Evolutionary conservation across 2,113 vertebrate species (phyloP), one percentile per base, ranked within the genome.

Genomic region (Sminthopsis crassicaudata): DNA sequence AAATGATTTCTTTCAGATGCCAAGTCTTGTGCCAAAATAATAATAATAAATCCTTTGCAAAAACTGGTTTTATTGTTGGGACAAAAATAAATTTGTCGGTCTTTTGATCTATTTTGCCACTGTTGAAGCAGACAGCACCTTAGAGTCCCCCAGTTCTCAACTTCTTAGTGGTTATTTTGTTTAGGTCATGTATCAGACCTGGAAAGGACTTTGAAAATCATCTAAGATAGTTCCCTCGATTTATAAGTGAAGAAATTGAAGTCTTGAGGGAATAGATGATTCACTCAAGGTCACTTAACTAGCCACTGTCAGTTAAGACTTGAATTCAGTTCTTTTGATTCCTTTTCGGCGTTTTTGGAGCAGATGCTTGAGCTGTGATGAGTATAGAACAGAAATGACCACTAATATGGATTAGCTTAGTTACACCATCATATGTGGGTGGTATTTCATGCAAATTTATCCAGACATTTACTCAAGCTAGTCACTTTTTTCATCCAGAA

Each of bases 1-100:
- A 11, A 14, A 52, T 46, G 25, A 14, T 95, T 67, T 25, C 48
- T 90, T 94, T 92, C 8, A 92, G n/a, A 30, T 96, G 93, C 36
- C 12, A 95, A 60, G 1, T 51, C 88, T 90, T 94, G 36, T 55
- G 55, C 2, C 30, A 88, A 23, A 67, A 53, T 27, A 89, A 30
- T 30, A 60, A 60, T 60, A 30, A 60, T 60, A 60, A 57, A 60
- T 60, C 57, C 26, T 60, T 67, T 67, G 3, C 30, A 14, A 14
- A 67, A 67, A 67, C 30, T 36, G 60, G 12, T 42, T 92, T 95
- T 42, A 36, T 53, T 93, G 1, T 94, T 90, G 50, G 96, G 19
- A 60, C 1, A 22, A 92, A 92, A 89, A 94, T 42, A 91, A 76
- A 2, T 16, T 27, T 67, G 30, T 14, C 12, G 60, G 60, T 19